Percentiles rank a stretch among this genome's conserved stretches.
Evolutionary conservation across 2,797 vertebrate genomes (phyloP).

Genomic region (Trachops cirrhosus): DNA sequence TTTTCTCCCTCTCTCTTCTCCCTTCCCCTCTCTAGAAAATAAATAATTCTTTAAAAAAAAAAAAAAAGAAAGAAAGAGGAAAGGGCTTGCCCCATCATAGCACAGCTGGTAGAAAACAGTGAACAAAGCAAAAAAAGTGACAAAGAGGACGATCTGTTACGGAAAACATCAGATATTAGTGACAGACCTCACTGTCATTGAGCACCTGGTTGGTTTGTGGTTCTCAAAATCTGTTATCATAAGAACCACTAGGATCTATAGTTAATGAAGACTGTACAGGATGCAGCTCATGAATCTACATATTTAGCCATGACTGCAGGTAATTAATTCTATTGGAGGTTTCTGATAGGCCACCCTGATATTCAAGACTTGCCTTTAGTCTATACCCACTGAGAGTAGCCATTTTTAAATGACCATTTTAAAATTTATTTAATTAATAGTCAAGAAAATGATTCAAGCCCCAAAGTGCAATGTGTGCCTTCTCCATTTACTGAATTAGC

Average conservation of each 20-base stretch:
- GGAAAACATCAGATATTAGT: not conserved
- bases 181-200: not conserved
- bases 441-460: not conserved
- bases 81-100: not conserved
- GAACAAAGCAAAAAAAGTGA: not conserved
- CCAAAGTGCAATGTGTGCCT: not conserved
- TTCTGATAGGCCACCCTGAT: not conserved
- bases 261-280: not conserved
- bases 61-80: not conserved
- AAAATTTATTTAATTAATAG: not conserved
- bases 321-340: not conserved
- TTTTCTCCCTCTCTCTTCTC: too few relatives aligned
- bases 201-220: not conserved
- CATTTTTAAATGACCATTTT: not conserved
- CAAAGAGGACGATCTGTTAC: not conserved
- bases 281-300: not conserved
- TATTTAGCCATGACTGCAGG: not conserved
- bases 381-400: not conserved
- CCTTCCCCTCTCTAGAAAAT: too few relatives aligned
- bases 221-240: not conserved
- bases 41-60: too few relatives aligned
- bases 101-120: not conserved
- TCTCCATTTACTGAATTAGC: not conserved
- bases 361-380: not conserved
- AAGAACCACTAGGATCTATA: not conserved